Base-by-base conservation (phyloP, 2,888 invertebrate genomes). In the Pherbina coryleti region DNA sequence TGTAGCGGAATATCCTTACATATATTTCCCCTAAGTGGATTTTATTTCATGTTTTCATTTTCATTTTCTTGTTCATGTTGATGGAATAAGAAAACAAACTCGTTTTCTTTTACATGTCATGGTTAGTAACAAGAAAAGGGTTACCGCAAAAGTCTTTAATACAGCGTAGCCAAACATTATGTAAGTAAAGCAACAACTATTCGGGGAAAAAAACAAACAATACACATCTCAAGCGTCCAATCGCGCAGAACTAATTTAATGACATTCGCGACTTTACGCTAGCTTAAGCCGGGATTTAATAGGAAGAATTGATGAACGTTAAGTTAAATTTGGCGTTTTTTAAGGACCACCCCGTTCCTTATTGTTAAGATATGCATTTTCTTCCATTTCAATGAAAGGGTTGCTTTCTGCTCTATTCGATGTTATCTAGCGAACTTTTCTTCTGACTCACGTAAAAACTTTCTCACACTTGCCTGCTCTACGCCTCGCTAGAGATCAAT, bases 191-290 rank as follows among this genome's bases (percentile, higher is more conserved):
- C n/a, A n/a, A 67, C 9, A 67, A 37, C 34, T 14, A 37, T 3
- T 7, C 28, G 9, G 19, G 19, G 22, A n/a, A 67, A 19, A n/a
- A 34, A 37, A 19, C 34, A 67, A 37, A 37, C 31, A 34, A 22
- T 34, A 37, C n/a, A 8, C 57, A 8, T n/a, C 60, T 77, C 73
- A 55, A 74, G 62, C 55, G 53, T 53, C 73, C 79, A 77, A 77
- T 79, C 82, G 76, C 67, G 78, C 81, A 85, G 77, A 84, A 85
- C 85, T 85, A 84, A 85, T 86, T 84, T 84, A 85, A 85, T 85
- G 85, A 85, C 85, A 85, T 85, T 84, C 79, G 77, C 71, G 66
- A 62, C 53, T 76, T 76, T 72, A 75, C 85, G 80, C 79, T 82
- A 83, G 53, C 66, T 55, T 55, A 49, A 78, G 31, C 53, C 62